Conservation (phyloP, 2,888 invertebrate genomes). For the Xanthia icteritia region DNA sequence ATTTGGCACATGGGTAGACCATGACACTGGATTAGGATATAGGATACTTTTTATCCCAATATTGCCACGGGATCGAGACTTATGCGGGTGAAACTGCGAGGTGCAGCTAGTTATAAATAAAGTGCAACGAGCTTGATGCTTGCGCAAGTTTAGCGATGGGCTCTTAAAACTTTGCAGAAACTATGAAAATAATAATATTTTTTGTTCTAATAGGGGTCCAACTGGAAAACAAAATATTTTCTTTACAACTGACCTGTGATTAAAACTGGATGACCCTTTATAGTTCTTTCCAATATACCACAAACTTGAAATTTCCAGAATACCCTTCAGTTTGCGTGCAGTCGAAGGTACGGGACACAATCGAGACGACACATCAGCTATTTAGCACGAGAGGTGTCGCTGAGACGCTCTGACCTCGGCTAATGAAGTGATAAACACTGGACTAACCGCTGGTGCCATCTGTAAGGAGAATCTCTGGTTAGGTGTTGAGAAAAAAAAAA, state of each 20-base stretch:
- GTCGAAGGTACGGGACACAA: conserved; percentile 69
- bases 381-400: conserved; percentile 86
- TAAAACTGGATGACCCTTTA: too few relatives aligned
- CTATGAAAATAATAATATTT: not conserved
- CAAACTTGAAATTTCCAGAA: conserved; percentile 31
- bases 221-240: too few relatives aligned
- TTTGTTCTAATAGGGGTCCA: not conserved
- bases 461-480: conserved; percentile 53
- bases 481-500: conserved; percentile 19
- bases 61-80: too few relatives aligned
- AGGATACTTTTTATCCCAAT: too few relatives aligned
- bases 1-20: too few relatives aligned
- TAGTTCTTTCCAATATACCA: not conserved
- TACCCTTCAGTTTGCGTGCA: conserved; percentile 58
- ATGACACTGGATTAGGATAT: too few relatives aligned
- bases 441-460: conserved; percentile 64
- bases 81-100: too few relatives aligned
- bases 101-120: not conserved
- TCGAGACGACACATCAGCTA: conserved; percentile 80
- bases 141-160: not conserved
- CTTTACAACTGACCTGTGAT: not conserved
- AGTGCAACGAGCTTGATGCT: too few relatives aligned
- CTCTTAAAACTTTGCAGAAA: not conserved
- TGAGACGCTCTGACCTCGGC: conserved; percentile 57
- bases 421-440: conserved; percentile 71